Evolutionary conservation across 2,888 invertebrate species (phyloP), one percentile per base, ranked within the genome.

Genomic region (Meteorus cinctellus): DNA sequence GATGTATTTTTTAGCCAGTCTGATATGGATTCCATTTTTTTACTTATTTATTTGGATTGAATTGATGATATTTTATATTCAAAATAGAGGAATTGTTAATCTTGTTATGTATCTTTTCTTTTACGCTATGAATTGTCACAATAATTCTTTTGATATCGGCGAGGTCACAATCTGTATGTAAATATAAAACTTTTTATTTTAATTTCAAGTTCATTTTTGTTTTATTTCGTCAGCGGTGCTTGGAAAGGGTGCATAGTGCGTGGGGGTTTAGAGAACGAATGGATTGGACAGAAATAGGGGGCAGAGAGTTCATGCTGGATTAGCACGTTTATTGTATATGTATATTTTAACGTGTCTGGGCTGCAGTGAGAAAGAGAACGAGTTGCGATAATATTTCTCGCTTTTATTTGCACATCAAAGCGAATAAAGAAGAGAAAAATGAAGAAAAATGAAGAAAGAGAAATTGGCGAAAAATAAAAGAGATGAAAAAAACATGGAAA

Each of bases 381-480:
- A 72, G 45, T 63, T 63, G 72, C 48, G 63, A 63, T 51, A 51
- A 72, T 72, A 63, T 72, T 72, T 63, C 48, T 72, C 62, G 31
- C 72, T 72, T 55, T 72, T 72, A 72, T 72, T 72, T 72, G 48
- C 72, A 72, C 72, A 63, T 72, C 63, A 62, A 72, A 63, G 72
- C 29, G 34, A 59, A 36, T 19, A 62, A 2, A 71, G 24, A n/a
- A 29, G 55, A 59, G 19, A 59, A 19, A 55, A 59, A 55, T 19
- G 10, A 66, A 41, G 1, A 10, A 34, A 51, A n/a, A 31, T n/a
- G n/a, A 29, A 48, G 6, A 48, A 48, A 2, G n/a, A 51, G 29
- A 4, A 45, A 6, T n/a, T n/a, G 29, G 31, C 27, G 27, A 31
- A 31, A 29, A 48, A 29, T 31, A n/a, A 6, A 29, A 41, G 41